Base-by-base conservation (phyloP, 2,113 vertebrate genomes). In the Apeltes quadracus region DNA sequence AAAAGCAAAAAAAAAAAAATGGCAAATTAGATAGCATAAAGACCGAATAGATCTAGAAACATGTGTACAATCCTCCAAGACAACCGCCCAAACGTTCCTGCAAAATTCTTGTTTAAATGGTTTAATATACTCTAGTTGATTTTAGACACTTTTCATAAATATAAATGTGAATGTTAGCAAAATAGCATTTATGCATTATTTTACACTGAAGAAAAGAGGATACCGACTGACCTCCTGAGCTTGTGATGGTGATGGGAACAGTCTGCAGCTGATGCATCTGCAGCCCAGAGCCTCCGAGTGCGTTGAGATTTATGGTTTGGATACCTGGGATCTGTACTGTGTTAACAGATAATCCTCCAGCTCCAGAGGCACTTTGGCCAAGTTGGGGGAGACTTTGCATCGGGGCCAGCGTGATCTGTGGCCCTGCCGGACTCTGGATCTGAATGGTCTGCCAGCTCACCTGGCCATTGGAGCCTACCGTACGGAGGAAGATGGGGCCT, bases 391-490 rank as follows among this genome's bases (percentile, higher is more conserved):
- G 93, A 20, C 96, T 95, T 87, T 96, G 96, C 88, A 98, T 83
- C 4, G 95, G 95, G 36, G 97, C 96, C 90, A 99, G 88, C 1
- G 97, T 97, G 92, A 99, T 97, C 93, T 98, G 97, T 0, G 96
- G 90, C 56, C 97, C 96, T 14, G 95, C 82, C 0, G 97, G 95
- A 85, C 94, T 98, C 88, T 98, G 97, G 78, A 99, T 92, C 92
- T 99, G 98, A 84, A 99, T 94, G 51, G 97, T 98, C 79, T 99
- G 98, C 97, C 97, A 99, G 91, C 95, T 98, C 67, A 99, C 94
- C 87, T 99, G 97, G 61, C 98, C 98, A 11, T 97, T 97, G 27
- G 97, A 96, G 6, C 95, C 95, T 25, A 99, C 93, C 0, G 97
- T 97, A 70, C 97, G 95, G 89, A 99, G 93, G 75, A 98, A 93